Conservation (phyloP, 2,888 invertebrate species). For the Euplagia quadripunctaria region DNA sequence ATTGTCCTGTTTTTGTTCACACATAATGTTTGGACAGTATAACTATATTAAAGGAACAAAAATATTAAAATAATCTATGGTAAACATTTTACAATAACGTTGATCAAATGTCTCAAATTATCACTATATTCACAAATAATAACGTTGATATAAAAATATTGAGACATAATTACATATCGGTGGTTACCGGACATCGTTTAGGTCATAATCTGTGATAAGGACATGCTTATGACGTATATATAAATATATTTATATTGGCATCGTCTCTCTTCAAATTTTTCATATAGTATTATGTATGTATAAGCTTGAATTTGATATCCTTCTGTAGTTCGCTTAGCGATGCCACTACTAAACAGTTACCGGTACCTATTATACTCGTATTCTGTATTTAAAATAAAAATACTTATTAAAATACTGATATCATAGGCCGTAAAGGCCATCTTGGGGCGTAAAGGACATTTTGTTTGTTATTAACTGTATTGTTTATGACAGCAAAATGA, state of each 20-base stretch:
- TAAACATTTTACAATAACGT: neutral
- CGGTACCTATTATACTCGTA: neutral
- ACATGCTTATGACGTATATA: constrained; percentile 82
- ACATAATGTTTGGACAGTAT: no score
- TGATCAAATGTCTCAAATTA: constrained; percentile 33
- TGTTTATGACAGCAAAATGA: no score
- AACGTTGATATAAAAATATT: constrained; percentile 45
- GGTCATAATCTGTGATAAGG: constrained; percentile 85
- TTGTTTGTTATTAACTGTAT: neutral
- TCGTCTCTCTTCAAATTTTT: constrained; percentile 66
- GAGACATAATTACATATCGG: constrained; percentile 77
- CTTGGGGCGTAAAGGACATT: neutral
- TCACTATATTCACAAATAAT: constrained; percentile 31
- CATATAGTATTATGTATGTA: constrained; percentile 65
- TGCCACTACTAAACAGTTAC: constrained; percentile 54
- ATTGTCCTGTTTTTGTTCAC: no score
- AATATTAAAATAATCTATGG: no score
- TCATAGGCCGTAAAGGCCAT: neutral
- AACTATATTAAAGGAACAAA: no score
- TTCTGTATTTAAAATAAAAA: neutral
- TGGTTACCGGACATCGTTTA: constrained; percentile 73
- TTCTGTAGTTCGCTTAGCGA: constrained; percentile 85
- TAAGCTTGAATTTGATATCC: constrained; percentile 83
- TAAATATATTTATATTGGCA: constrained; percentile 53
- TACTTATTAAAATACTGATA: neutral